Base-by-base conservation (phyloP, 2,888 invertebrate species). In the Pyrgus malvae region DNA sequence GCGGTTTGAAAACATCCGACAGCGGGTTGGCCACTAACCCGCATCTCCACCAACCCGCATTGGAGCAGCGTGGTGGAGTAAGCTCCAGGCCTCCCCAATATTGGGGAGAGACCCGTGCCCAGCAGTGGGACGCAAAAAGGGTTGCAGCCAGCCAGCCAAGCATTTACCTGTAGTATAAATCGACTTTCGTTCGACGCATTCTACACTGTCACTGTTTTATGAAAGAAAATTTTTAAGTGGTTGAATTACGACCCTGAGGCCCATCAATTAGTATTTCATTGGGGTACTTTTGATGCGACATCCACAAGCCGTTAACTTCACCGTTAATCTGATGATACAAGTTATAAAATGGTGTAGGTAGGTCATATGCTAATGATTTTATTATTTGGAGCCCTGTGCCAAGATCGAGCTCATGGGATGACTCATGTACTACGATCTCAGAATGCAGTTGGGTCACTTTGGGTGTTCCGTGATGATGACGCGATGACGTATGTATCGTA, bases 401-500 rank as follows among this genome's bases (percentile, higher is more conserved):
- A 86, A 76, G 76, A 56, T 63, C 74, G 65, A 70, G 71, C 70
- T 74, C 63, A 72, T 71, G 72, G 68, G 72, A 74, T 88, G 88
- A 87, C 75, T 88, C 88, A 87, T 76, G 61, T 67, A 58, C 69
- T 70, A 69, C 72, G 67, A 68, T 69, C 67, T 65, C 70, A 79
- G 83, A 87, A 86, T 86, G 84, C 83, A 81, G 81, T 80, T 77
- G 64, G 81, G 79, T 74, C 76, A 80, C 72, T 78, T 73, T 70
- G 23, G 21, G 16, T 50, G 44, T 46, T 54, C 46, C 54, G 40
- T 33, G 40, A 41, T 54, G 40, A 46, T 40, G 54, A 41, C 38
- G n/a, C n/a, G n/a, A n/a, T n/a, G n/a, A n/a, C n/a, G n/a, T n/a
- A n/a, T n/a, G n/a, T n/a, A n/a, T n/a, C n/a, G n/a, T n/a, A n/a